Conservation (phyloP, 2,113 vertebrate species). For the Myiozetetes cayanensis region DNA sequence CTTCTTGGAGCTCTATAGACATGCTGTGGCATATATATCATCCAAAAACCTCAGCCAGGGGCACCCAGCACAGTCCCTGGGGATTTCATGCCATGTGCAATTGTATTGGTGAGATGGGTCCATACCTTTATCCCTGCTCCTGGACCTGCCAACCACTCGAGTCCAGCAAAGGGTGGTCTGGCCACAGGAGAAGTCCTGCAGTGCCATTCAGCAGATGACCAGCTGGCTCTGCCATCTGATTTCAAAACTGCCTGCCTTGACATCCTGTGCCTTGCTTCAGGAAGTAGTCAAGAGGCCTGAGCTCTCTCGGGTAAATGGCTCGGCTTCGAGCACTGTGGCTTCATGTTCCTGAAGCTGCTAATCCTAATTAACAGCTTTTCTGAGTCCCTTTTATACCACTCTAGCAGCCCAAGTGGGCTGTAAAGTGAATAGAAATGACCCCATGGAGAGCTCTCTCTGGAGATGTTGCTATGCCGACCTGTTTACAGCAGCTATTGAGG, state of each 20-base stretch:
- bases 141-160: background rate
- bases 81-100: background rate
- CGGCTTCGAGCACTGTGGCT: background rate
- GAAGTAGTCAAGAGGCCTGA: background rate
- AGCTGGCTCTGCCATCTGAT: background rate
- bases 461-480: slow-evolving; percentile 62
- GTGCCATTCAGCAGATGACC: background rate
- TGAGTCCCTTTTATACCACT: slow-evolving; percentile 18
- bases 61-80: background rate
- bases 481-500: background rate
- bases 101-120: background rate
- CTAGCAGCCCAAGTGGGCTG: slow-evolving; percentile 27
- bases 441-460: slow-evolving; percentile 17
- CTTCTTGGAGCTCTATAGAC: background rate
- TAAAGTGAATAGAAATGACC: slow-evolving; percentile 43
- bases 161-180: background rate
- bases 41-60: background rate
- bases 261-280: background rate
- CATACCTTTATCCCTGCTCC: background rate
- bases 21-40: background rate
- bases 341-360: slow-evolving; percentile 6
- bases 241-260: background rate
- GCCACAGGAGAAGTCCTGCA: background rate
- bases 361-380: slow-evolving; percentile 51
- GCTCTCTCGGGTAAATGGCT: slow-evolving; percentile 1